These are phyloP conservation scores for Thunnus maccoyii DNA, from an alignment of 2,113 vertebrate species.

Conservation along the genomic window DNA sequence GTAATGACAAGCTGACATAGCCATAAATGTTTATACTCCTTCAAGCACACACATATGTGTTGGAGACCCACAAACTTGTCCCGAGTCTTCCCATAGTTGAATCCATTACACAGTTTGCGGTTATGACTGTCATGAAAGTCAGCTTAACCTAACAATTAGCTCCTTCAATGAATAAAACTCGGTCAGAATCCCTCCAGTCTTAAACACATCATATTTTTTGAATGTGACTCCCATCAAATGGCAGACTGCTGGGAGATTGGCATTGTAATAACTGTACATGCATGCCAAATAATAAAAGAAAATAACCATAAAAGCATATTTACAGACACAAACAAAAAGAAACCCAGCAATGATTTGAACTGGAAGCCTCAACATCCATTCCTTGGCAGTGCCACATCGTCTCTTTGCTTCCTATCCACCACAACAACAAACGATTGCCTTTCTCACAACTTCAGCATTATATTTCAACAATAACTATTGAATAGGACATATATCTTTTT, in stretches of 20 bases:
- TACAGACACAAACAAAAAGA: conserved; percentile 16
- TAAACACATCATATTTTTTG: conserved; percentile 41
- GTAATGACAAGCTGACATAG: conserved; percentile 69
- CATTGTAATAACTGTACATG: background rate
- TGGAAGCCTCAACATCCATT: conserved; percentile 26
- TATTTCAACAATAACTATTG: conserved; percentile 29
- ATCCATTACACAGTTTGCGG: conserved; percentile 56
- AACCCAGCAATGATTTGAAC: conserved; percentile 20
- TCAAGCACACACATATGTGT: conserved; percentile 59
- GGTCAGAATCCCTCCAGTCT: conserved; percentile 39
- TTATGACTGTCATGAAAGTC: conserved; percentile 61
- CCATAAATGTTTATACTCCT: conserved; percentile 59
- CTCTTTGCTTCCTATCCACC: conserved; percentile 31
- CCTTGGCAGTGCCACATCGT: conserved; percentile 22
- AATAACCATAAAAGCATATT: conserved; percentile 15
- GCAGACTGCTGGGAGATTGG: conserved; percentile 26
- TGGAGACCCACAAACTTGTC: conserved; percentile 50
- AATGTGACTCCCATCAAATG: conserved; percentile 35
- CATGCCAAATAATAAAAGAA: background rate
- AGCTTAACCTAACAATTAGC: conserved; percentile 57
- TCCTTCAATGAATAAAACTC: conserved; percentile 58
- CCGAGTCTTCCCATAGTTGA: conserved; percentile 43
- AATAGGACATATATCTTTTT: conserved; percentile 55
- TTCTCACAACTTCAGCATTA: conserved; percentile 24
- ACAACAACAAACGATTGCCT: conserved; percentile 11